Evolutionary conservation across 2,888 invertebrate genomes (phyloP).

Genomic region (Catocala fraxini): DNA sequence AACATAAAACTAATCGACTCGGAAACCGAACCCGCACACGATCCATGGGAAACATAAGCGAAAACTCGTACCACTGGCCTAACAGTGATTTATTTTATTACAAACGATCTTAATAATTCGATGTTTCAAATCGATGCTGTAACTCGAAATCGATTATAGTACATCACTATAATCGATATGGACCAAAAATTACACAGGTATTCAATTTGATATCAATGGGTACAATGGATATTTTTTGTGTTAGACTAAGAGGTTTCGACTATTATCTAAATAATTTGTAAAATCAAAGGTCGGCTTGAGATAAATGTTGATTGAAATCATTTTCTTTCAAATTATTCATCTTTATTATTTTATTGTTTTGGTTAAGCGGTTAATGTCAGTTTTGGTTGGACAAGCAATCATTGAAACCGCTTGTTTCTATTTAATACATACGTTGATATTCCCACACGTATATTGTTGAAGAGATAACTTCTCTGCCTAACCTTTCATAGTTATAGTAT

Average conservation of each 20-base stretch:
- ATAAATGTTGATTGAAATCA: neutral
- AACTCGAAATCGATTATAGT: conserved; percentile 6
- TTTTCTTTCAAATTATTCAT: neutral
- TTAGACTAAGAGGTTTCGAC: neutral
- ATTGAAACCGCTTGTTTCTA: too few relatives aligned
- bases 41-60: too few relatives aligned
- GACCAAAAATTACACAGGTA: conserved; percentile 7
- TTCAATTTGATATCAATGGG: conserved; percentile 5
- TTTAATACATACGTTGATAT: neutral
- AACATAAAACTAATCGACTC: too few relatives aligned
- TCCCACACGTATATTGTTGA: too few relatives aligned
- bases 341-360: conserved; percentile 23
- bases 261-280: conserved; percentile 1
- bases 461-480: too few relatives aligned
- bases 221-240: conserved; percentile 2
- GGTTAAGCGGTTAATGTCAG: conserved; percentile 15
- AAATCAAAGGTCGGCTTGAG: neutral
- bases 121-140: neutral
- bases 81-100: neutral
- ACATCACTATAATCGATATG: conserved; percentile 8
- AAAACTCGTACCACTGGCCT: neutral
- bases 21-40: too few relatives aligned
- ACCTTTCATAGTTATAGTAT: too few relatives aligned
- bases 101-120: neutral
- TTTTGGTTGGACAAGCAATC: too few relatives aligned